A percentile compares a stretch with the other conserved stretches of the same genome.
Evolutionary conservation across 1,140 invertebrate species (phyloP).

Genomic region (Heliconius hewitsoni): DNA sequence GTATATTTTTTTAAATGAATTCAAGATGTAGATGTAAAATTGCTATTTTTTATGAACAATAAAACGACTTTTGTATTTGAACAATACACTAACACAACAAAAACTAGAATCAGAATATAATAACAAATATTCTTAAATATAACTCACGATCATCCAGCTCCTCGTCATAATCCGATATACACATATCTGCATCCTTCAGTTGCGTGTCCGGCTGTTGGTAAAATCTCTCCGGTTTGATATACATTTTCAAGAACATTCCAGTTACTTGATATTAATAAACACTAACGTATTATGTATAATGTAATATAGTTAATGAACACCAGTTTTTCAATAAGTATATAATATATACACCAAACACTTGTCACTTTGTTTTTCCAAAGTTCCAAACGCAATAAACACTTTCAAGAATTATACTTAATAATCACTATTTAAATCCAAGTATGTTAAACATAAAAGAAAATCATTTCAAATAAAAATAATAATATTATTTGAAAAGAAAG

Average conservation of each 20-base stretch:
- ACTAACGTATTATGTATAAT: neutral
- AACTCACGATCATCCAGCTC: conserved; percentile 69
- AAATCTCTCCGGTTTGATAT: conserved; percentile 72
- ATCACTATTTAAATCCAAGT: conserved; percentile 4
- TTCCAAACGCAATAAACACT: conserved; percentile 3
- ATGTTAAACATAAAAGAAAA: neutral
- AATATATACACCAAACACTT: neutral
- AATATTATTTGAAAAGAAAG: neutral
- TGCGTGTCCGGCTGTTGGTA: conserved; percentile 66
- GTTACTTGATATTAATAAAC: conserved; percentile 17
- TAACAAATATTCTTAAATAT: neutral
- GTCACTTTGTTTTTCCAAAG: conserved; percentile 26
- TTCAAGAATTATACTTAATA: neutral
- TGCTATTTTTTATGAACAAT: too few species aligned
- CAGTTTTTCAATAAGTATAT: conserved; percentile 20
- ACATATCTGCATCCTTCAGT: conserved; percentile 59
- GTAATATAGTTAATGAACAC: conserved; percentile 2
- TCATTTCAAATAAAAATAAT: neutral
- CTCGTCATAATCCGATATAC: conserved; percentile 69
- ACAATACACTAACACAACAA: too few species aligned
- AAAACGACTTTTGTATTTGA: too few species aligned
- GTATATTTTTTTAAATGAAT: too few species aligned
- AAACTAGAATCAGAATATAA: too few species aligned
- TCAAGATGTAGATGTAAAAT: too few species aligned
- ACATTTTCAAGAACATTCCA: conserved; percentile 75